Base-by-base conservation (phyloP, 2,797 vertebrate species). In the Arnoldichthys spilopterus region DNA sequence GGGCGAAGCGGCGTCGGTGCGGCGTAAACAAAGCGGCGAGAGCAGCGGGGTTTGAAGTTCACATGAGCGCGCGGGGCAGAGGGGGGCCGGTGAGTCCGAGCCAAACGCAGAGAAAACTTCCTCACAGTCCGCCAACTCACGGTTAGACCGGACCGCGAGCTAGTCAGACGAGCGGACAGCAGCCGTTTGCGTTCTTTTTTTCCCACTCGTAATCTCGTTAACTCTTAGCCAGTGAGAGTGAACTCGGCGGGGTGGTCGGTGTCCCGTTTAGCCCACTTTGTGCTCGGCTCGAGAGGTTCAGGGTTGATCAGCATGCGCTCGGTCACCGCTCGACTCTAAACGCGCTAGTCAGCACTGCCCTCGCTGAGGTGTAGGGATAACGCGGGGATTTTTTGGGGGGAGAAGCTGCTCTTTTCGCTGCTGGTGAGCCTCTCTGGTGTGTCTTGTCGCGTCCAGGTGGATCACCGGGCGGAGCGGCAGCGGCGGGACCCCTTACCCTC, bases 401-500 rank as follows among this genome's bases (percentile, higher is more conserved):
- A n/a, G n/a, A 40, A 61, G 28, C 62, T 59, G 56, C 12, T 37
- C 18, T 4, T 2, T 13, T 28, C 26, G 56, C n/a, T 24, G n/a
- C 26, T 34, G 53, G 45, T 34, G 86, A 84, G 86, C 74, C 56
- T 89, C 87, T 88, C 85, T 88, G 87, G 82, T 84, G 89, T 86
- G 15, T 88, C 85, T 85, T 78, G 56, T 80, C 85, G 86, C 91
- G 93, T 93, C 92, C 94, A 94, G 95, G 95, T 95, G 95, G 93
- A 90, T 91, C 89, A 90, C 93, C 89, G 89, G 89, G 91, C 92
- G 85, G 91, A 90, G 93, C 89, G 92, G 89, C 91, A 90, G 93
- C 89, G 92, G 89, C 91, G 92, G 87, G 84, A 90, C 88, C 88
- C 87, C 85, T 86, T 92, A n/a, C n/a, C n/a, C n/a, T n/a, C n/a